Conservation (phyloP, 2,888 invertebrate genomes). For the Apotomis capreana region DNA sequence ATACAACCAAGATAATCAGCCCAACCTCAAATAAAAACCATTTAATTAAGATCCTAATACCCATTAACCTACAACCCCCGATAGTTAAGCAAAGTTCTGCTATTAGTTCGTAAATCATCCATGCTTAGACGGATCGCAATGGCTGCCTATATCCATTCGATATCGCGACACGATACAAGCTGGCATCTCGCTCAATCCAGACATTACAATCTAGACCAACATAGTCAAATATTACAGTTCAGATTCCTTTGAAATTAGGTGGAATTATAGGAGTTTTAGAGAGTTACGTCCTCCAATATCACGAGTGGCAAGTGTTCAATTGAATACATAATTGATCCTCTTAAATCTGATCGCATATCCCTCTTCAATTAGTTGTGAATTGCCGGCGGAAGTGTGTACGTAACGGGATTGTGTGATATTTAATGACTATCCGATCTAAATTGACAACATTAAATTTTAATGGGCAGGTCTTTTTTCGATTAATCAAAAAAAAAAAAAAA, state of each 20-base stretch:
- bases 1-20: neutral
- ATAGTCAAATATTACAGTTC: neutral
- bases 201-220: neutral
- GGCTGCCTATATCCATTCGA: constrained; percentile 1
- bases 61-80: neutral
- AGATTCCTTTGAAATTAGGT: neutral
- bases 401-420: neutral
- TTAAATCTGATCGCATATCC: constrained; percentile 38
- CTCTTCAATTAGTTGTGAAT: constrained; percentile 35
- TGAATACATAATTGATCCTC: constrained; percentile 41
- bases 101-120: constrained; percentile 38
- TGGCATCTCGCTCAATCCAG: neutral
- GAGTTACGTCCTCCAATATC: constrained; percentile 16
- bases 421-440: neutral
- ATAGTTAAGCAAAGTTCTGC: constrained; percentile 18
- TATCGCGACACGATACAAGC: constrained; percentile 2
- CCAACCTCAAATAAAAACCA: neutral
- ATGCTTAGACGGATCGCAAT: constrained; percentile 20
- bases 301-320: constrained; percentile 33
- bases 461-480: too few relatives aligned
- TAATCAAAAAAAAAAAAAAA: too few relatives aligned
- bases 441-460: neutral
- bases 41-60: neutral
- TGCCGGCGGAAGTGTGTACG: constrained; percentile 18
- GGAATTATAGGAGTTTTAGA: constrained; percentile 1